phyloP scores from a whole-genome alignment of 2,797 vertebrate genomes.

The Aldrovandia affinis region DNA sequence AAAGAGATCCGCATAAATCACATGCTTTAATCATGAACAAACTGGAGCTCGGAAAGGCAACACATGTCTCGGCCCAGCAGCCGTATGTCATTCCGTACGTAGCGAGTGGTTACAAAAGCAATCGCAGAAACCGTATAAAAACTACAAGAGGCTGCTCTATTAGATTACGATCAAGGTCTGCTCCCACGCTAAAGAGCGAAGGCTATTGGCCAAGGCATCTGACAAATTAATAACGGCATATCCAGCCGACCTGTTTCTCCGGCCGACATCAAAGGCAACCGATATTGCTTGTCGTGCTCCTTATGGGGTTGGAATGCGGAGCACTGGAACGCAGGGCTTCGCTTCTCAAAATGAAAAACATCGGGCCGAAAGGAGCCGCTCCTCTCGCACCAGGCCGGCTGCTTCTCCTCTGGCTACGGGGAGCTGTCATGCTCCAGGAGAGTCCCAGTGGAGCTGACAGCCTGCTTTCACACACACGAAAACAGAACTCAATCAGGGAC shows the following conservation, averaged over 20 bases:
- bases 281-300: constrained; percentile 2
- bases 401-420: neutral
- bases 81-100: neutral
- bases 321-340: too few species aligned
- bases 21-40: neutral
- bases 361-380: neutral
- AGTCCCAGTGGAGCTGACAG: too few species aligned
- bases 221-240: neutral
- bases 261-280: neutral
- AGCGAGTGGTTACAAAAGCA: neutral
- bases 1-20: neutral
- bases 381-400: neutral
- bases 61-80: neutral
- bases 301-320: neutral
- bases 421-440: too few species aligned
- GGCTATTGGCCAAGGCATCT: neutral
- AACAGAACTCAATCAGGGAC: neutral
- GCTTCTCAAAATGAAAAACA: neutral
- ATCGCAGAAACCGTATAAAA: neutral
- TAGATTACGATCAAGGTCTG: neutral
- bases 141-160: neutral
- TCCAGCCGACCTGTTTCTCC: neutral
- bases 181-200: neutral
- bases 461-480: neutral
- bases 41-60: neutral